Evolutionary conservation across 2,113 vertebrate species (phyloP).

Genomic region (Strix aluco): DNA sequence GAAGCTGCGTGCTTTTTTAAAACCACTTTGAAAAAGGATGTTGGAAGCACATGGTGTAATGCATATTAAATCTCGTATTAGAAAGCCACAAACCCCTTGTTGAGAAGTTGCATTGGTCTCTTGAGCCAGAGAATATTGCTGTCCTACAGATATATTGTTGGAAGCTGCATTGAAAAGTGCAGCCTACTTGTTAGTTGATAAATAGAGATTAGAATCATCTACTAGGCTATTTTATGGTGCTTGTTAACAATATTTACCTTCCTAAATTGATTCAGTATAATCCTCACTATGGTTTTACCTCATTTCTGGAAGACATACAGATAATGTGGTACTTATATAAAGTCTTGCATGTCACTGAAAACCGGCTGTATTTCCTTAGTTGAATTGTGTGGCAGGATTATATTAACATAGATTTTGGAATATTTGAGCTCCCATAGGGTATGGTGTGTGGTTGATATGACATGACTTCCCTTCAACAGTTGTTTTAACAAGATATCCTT

Average conservation of each 20-base stretch:
- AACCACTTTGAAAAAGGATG: background rate
- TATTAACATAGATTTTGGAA: slow-evolving; percentile 74
- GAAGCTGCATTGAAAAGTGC: background rate
- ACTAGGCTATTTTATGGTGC: slow-evolving; percentile 64
- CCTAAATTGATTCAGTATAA: slow-evolving; percentile 74
- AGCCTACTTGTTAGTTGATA: slow-evolving; percentile 63
- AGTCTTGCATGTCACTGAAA: slow-evolving; percentile 61
- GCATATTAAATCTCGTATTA: background rate
- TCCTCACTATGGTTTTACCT: slow-evolving; percentile 53
- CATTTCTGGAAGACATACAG: slow-evolving; percentile 72
- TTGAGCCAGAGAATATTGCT: slow-evolving; percentile 38
- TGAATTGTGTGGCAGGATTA: slow-evolving; percentile 66
- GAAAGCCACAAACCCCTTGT: background rate
- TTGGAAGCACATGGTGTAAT: background rate
- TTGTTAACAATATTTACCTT: slow-evolving; percentile 74
- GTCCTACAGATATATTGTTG: slow-evolving; percentile 34
- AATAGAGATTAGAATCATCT: slow-evolving; percentile 65
- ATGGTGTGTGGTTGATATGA: slow-evolving; percentile 69
- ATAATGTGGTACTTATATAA: slow-evolving; percentile 63
- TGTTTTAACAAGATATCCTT: slow-evolving; percentile 80
- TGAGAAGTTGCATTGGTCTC: slow-evolving; percentile 8
- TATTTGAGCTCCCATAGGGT: slow-evolving; percentile 71
- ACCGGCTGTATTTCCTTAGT: slow-evolving; percentile 42
- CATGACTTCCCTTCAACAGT: slow-evolving; percentile 75
- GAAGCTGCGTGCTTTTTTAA: background rate